These are phyloP conservation scores for Cranoglanis bouderius DNA, from an alignment of 2,113 vertebrate species.

Conservation along the genomic window DNA sequence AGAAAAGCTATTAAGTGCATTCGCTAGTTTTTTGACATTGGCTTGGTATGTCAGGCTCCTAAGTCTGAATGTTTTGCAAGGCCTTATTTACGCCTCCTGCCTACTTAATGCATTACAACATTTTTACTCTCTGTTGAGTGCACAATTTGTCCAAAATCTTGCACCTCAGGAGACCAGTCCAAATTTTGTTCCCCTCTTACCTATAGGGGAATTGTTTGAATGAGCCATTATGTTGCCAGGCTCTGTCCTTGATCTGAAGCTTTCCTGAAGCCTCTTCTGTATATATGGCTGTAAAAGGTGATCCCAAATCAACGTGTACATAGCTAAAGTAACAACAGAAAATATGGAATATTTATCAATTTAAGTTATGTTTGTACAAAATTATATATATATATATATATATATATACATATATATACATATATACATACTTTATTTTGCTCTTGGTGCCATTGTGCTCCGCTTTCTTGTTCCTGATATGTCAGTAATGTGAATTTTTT, in stretches of 20 bases:
- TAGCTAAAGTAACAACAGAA: slow-evolving; percentile 34
- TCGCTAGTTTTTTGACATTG: not conserved
- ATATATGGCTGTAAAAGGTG: slow-evolving; percentile 30
- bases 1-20: not conserved
- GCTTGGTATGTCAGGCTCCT: slow-evolving; percentile 23
- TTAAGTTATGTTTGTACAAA: slow-evolving; percentile 63
- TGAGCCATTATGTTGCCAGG: not conserved
- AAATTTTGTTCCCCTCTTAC: not conserved
- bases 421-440: slow-evolving; percentile 41
- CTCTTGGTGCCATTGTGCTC: slow-evolving; percentile 37
- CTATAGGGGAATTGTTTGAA: not conserved
- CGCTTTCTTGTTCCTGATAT: slow-evolving; percentile 23
- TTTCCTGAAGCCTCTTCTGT: slow-evolving; percentile 29
- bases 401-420: slow-evolving; percentile 2
- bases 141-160: not conserved
- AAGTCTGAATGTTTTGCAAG: not conserved
- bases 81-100: not conserved
- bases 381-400: slow-evolving; percentile 19
- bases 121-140: not conserved
- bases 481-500: slow-evolving; percentile 48
- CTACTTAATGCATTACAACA: not conserved
- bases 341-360: slow-evolving; percentile 57
- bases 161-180: no score
- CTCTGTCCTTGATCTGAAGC: not conserved
- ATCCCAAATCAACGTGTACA: slow-evolving; percentile 48